These are phyloP conservation scores for Brachionus rotundiformis DNA, from an alignment of 1,140 invertebrate species.

Conservation along the genomic window DNA sequence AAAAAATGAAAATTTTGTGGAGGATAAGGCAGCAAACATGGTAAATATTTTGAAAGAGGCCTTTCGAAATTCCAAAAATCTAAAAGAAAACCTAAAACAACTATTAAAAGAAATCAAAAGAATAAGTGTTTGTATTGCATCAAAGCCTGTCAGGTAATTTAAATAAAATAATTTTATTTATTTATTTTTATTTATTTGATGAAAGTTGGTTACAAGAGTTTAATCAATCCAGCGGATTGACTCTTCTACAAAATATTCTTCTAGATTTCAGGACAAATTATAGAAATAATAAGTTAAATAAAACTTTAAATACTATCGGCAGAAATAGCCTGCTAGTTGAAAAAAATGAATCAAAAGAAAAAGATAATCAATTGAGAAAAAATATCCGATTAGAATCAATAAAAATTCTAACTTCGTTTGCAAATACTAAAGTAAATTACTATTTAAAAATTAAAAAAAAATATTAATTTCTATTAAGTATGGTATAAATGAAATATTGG, in stretches of 20 bases:
- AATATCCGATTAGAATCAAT: conserved; percentile 37
- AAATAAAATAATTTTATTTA: no score
- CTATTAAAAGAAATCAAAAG: conserved; percentile 17
- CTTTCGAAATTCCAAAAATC: conserved; percentile 8
- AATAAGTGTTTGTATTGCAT: conserved; percentile 47
- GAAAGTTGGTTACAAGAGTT: conserved; percentile 46
- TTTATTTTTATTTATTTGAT: no score
- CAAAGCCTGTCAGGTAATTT: conserved; percentile 45
- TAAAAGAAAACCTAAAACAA: conserved; percentile 46
- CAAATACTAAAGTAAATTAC: conserved; percentile 38
- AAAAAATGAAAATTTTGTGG: conserved; percentile 31
- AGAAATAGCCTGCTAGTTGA: background rate
- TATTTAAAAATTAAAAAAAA: background rate
- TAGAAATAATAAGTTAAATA: background rate
- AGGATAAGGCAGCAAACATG: conserved; percentile 43
- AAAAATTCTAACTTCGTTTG: conserved; percentile 38
- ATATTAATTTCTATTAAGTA: conserved; percentile 3
- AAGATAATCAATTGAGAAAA: conserved; percentile 40
- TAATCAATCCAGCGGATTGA: conserved; percentile 21
- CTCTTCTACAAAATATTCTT: background rate
- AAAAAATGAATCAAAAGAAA: conserved; percentile 37
- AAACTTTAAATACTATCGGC: background rate
- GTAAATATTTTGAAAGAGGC: background rate
- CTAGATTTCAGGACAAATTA: conserved; percentile 32
- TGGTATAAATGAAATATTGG: conserved; percentile 39